A percentile compares a stretch with the other conserved stretches of the same genome.
These are phyloP conservation scores for Chymomyza caudatula DNA, from an alignment of 2,888 invertebrate species.

Conservation along the genomic window DNA sequence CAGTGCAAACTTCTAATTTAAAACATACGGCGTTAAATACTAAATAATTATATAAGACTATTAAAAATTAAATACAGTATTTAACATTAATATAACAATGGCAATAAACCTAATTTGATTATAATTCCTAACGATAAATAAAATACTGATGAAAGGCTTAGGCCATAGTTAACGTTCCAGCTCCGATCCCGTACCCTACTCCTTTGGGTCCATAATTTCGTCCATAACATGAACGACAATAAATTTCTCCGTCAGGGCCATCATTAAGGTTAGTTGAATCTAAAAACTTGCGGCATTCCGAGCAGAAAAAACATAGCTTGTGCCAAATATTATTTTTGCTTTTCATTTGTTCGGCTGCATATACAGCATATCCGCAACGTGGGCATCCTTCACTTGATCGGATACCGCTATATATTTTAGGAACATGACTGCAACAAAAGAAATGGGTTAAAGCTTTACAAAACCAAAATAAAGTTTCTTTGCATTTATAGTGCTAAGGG, in stretches of 20 bases:
- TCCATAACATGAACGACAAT: constrained; percentile 92
- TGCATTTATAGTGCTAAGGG: no score
- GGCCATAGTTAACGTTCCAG: constrained; percentile 92
- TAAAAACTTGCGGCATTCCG: constrained; percentile 89
- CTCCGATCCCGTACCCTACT: constrained; percentile 93
- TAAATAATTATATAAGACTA: not conserved
- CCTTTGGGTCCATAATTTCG: constrained; percentile 92
- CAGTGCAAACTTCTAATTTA: not conserved
- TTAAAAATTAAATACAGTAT: not conserved
- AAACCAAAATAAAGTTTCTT: no score
- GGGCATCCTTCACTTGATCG: constrained; percentile 89
- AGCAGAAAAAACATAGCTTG: constrained; percentile 94
- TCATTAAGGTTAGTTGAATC: constrained; percentile 94
- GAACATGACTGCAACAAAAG: constrained; percentile 81
- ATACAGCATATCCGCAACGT: constrained; percentile 93
- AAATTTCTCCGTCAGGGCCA: constrained; percentile 94
- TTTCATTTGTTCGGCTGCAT: constrained; percentile 96
- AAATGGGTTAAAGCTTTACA: not conserved
- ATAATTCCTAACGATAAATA: not conserved
- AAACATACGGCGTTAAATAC: not conserved
- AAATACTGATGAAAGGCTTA: constrained; percentile 75
- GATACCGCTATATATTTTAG: constrained; percentile 84
- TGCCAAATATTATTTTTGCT: constrained; percentile 95
- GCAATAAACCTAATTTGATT: not conserved
- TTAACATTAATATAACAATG: not conserved